These are phyloP conservation scores for Aulostomus chinensis DNA, from an alignment of 2,797 vertebrate species.

Conservation along the genomic window DNA sequence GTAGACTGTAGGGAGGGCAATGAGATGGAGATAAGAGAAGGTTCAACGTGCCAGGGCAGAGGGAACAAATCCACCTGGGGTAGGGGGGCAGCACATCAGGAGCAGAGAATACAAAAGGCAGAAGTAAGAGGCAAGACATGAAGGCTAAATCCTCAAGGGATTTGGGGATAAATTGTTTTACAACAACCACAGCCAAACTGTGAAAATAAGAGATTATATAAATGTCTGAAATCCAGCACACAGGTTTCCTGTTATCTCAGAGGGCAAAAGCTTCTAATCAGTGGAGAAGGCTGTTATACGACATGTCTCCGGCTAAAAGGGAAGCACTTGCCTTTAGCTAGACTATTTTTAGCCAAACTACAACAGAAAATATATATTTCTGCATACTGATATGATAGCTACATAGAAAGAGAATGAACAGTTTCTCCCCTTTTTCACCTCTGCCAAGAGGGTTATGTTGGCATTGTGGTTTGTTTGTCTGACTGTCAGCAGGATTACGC, in stretches of 20 bases:
- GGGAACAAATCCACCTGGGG: too few relatives aligned
- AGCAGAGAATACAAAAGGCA: neutral
- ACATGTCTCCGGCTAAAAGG: neutral
- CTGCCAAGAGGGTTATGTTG: too few relatives aligned
- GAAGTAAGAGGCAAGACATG: slow-evolving; percentile 22
- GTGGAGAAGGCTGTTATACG: neutral
- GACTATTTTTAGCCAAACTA: neutral
- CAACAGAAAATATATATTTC: too few relatives aligned
- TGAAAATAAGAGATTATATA: slow-evolving; percentile 5
- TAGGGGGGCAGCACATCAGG: too few relatives aligned
- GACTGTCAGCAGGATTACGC: too few relatives aligned
- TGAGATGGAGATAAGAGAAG: too few relatives aligned
- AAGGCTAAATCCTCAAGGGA: slow-evolving; percentile 16
- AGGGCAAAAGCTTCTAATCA: slow-evolving; percentile 12
- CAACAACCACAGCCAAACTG: slow-evolving; percentile 7
- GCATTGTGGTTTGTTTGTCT: too few relatives aligned
- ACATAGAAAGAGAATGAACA: too few relatives aligned
- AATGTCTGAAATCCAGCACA: slow-evolving; percentile 8
- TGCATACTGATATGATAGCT: too few relatives aligned
- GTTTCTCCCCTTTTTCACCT: too few relatives aligned
- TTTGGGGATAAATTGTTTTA: slow-evolving; percentile 7
- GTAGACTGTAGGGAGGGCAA: too few relatives aligned
- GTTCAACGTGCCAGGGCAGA: too few relatives aligned
- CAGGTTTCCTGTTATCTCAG: slow-evolving; percentile 13
- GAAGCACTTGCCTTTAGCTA: neutral